Evolutionary conservation across 2,888 invertebrate genomes (phyloP).

Genomic region (Schrankia costaestrigalis): DNA sequence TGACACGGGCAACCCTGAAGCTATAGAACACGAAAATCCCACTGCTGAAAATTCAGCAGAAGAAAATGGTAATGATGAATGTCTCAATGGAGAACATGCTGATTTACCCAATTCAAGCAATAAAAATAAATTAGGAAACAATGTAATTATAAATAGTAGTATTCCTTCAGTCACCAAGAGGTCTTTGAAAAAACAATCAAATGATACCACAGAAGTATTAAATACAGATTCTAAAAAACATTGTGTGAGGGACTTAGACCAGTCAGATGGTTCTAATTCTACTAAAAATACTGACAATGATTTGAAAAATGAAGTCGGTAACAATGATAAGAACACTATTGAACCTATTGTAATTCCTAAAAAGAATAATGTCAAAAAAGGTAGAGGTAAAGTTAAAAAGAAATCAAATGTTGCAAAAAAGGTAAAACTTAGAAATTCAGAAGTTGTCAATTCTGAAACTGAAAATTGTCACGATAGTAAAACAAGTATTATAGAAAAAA

Average conservation of each 20-base stretch:
- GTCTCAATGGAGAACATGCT: slow-evolving; percentile 62
- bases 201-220: slow-evolving; percentile 55
- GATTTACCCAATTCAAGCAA: slow-evolving; percentile 48
- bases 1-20: slow-evolving; percentile 85
- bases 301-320: slow-evolving; percentile 46
- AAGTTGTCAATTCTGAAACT: slow-evolving; percentile 53
- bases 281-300: slow-evolving; percentile 47
- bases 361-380: slow-evolving; percentile 60
- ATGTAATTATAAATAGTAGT: slow-evolving; percentile 52
- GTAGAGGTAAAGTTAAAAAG: slow-evolving; percentile 62
- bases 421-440: slow-evolving; percentile 50
- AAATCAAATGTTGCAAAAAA: slow-evolving; percentile 49
- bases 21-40: slow-evolving; percentile 47
- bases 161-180: slow-evolving; percentile 55
- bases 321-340: slow-evolving; percentile 56
- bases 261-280: slow-evolving; percentile 55
- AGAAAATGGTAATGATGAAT: slow-evolving; percentile 59
- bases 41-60: slow-evolving; percentile 47
- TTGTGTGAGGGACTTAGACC: slow-evolving; percentile 60
- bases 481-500: slow-evolving; percentile 67
- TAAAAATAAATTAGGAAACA: slow-evolving; percentile 55
- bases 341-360: slow-evolving; percentile 55
- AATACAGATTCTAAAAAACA: slow-evolving; percentile 69
- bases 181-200: slow-evolving; percentile 64
- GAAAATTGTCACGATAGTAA: slow-evolving; percentile 65